These are phyloP conservation scores for Anhinga rufa DNA, from an alignment of 2,113 vertebrate species.

Conservation along the genomic window DNA sequence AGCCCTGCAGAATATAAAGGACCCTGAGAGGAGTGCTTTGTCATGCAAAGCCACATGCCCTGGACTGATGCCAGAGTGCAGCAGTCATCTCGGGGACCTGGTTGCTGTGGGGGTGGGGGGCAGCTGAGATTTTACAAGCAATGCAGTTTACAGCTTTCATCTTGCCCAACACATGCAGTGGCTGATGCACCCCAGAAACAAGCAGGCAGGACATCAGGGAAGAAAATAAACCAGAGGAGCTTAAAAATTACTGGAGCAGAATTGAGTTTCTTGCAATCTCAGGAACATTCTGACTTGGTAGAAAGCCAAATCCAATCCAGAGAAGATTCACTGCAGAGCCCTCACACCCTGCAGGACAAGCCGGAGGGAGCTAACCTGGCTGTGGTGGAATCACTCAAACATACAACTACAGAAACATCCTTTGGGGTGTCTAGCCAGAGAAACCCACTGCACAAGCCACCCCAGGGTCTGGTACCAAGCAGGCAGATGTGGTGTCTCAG, in stretches of 20 bases:
- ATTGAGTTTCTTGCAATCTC: slow-evolving; percentile 2
- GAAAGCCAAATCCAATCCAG: not conserved
- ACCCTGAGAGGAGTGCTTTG: not conserved
- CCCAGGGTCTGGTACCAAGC: not conserved
- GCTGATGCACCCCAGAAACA: not conserved
- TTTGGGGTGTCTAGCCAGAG: not conserved
- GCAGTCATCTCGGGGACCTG: not conserved
- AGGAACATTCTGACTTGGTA: slow-evolving; percentile 13
- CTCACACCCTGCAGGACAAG: not conserved
- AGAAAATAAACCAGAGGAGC: not conserved
- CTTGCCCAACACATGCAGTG: not conserved
- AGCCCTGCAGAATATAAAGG: not conserved
- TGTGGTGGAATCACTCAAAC: not conserved
- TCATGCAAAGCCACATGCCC: not conserved
- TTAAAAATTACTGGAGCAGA: slow-evolving; percentile 43
- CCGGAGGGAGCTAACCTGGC: not conserved
- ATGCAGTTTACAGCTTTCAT: not conserved
- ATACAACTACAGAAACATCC: not conserved
- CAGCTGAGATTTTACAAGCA: not conserved
- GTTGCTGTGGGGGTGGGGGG: not conserved
- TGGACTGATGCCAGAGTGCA: not conserved
- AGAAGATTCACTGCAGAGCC: not conserved
- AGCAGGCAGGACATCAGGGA: not conserved
- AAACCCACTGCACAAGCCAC: not conserved
- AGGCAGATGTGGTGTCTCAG: rapidly evolving